These are phyloP conservation scores for Ictalurus furcatus DNA, from an alignment of 2,113 vertebrate genomes.

Conservation along the genomic window DNA sequence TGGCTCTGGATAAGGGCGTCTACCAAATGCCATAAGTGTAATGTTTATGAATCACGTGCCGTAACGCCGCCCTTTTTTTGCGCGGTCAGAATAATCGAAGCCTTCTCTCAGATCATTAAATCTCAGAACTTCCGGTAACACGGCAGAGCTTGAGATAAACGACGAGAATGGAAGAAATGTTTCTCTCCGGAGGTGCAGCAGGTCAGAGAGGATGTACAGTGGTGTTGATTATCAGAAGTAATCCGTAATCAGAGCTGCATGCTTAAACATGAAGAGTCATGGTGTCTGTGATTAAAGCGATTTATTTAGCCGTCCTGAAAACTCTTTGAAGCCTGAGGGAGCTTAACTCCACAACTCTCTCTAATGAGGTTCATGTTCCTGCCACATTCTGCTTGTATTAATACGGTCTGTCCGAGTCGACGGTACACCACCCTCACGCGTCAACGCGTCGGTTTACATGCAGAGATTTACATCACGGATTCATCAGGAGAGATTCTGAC, in stretches of 20 bases:
- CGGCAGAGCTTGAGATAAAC: background rate
- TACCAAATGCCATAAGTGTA: too few species aligned
- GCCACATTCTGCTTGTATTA: background rate
- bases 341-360: background rate
- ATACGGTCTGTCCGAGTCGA: too few species aligned
- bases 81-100: background rate
- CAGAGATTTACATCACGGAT: too few species aligned
- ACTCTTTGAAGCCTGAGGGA: background rate
- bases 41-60: background rate
- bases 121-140: background rate
- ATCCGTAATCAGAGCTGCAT: background rate
- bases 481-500: too few species aligned
- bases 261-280: background rate
- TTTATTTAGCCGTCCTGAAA: background rate
- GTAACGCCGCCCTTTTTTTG: background rate
- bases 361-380: background rate
- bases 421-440: too few species aligned
- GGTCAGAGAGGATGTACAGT: background rate
- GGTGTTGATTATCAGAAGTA: background rate
- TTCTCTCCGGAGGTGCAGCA: background rate
- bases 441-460: too few species aligned
- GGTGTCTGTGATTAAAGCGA: background rate
- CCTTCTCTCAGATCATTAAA: background rate
- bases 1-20: too few species aligned
- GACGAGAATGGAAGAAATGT: background rate